Evolutionary conservation across 2,888 invertebrate genomes (phyloP).

Genomic region (Drosophila maculinotata): DNA sequence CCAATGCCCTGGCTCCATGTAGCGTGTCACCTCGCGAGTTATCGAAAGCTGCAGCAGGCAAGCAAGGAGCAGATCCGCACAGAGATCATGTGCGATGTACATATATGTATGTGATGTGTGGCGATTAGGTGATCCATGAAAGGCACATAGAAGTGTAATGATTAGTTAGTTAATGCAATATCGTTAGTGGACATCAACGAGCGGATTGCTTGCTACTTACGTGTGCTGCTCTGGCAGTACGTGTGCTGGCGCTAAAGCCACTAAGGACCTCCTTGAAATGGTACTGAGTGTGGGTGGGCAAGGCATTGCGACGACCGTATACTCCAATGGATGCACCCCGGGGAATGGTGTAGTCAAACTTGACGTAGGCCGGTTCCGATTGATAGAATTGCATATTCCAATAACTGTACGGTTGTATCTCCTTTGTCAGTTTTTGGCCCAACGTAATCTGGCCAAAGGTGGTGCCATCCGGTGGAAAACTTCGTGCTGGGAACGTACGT

Average conservation of each 20-base stretch:
- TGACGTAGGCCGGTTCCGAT: slow-evolving; percentile 96
- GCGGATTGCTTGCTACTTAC: slow-evolving; percentile 88
- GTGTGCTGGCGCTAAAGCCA: slow-evolving; percentile 94
- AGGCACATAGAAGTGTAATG: slow-evolving; percentile 59
- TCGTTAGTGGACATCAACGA: slow-evolving; percentile 47
- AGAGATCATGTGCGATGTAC: slow-evolving; percentile 5
- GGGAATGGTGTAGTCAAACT: slow-evolving; percentile 97
- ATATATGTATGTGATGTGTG: slow-evolving; percentile 9
- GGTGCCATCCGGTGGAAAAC: slow-evolving; percentile 96
- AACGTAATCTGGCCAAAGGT: slow-evolving; percentile 95
- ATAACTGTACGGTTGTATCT: slow-evolving; percentile 96
- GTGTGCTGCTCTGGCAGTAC: slow-evolving; percentile 93
- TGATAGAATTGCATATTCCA: slow-evolving; percentile 99
- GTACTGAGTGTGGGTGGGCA: slow-evolving; percentile 98
- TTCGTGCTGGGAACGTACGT: slow-evolving; percentile 94
- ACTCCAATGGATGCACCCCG: slow-evolving; percentile 97
- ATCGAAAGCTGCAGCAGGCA: slow-evolving; percentile 88
- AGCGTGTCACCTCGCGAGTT: slow-evolving; percentile 96
- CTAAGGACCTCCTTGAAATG: slow-evolving; percentile 97
- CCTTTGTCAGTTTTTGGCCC: slow-evolving; percentile 94
- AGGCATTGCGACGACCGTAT: slow-evolving; percentile 96
- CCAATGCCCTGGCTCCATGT: slow-evolving; percentile 98
- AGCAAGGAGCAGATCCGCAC: slow-evolving; percentile 19
- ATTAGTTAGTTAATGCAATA: slow-evolving; percentile 32
- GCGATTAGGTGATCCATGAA: slow-evolving; percentile 39